Evolutionary conservation across 2,113 vertebrate species (phyloP).

Genomic region (Neodontobutis hainanensis): DNA sequence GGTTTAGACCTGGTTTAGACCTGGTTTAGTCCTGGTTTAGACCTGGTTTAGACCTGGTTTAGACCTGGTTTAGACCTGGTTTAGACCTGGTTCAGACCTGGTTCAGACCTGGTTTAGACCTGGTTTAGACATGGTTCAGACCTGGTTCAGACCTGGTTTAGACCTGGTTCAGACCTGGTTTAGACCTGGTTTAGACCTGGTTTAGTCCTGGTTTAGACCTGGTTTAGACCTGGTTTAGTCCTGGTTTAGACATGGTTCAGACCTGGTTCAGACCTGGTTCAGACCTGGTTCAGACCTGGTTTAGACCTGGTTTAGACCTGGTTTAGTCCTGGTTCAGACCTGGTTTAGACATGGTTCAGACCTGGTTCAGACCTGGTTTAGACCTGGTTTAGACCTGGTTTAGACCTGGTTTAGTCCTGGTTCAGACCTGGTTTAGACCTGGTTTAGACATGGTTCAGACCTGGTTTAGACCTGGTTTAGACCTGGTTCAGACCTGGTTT

Average conservation of each 20-base stretch:
- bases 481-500: no score
- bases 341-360: not conserved
- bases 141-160: not conserved
- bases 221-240: not conserved
- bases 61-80: not conserved
- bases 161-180: not conserved
- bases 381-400: not conserved
- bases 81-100: not conserved
- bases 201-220: not conserved
- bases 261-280: not conserved
- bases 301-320: no score
- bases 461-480: not conserved
- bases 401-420: not conserved
- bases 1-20: no score
- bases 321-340: not conserved
- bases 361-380: not conserved
- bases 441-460: not conserved
- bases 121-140: no score
- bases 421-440: no score
- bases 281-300: not conserved
- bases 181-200: no score
- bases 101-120: not conserved
- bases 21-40: not conserved
- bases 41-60: not conserved
- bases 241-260: not conserved